A percentile compares a stretch with the other conserved stretches of the same genome.
phyloP scores from a whole-genome alignment of 1,140 invertebrate genomes.

The Drosophila erecta region DNA sequence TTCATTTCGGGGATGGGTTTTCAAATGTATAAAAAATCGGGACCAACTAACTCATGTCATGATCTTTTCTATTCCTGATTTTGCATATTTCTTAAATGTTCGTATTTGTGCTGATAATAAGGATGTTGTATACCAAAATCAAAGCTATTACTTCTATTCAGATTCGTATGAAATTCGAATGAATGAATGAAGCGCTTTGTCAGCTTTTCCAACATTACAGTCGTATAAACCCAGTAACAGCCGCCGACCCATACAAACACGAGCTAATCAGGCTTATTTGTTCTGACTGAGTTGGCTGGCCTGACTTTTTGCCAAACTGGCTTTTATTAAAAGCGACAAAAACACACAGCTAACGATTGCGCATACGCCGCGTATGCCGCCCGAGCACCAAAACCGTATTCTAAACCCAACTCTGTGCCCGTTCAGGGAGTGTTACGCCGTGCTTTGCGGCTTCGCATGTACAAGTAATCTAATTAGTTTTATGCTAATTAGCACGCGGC shows the following conservation, averaged over 20 bases:
- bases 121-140: too few relatives aligned
- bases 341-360: slow-evolving; percentile 61
- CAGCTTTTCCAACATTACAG: slow-evolving; percentile 1
- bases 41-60: not conserved
- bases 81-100: not conserved
- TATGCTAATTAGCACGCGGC: slow-evolving; percentile 79
- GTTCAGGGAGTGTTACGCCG: slow-evolving; percentile 38
- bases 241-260: slow-evolving; percentile 31
- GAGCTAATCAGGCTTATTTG: slow-evolving; percentile 80
- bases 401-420: slow-evolving; percentile 8
- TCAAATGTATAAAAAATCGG: too few relatives aligned
- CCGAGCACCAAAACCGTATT: slow-evolving; percentile 4
- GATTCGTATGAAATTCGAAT: not conserved
- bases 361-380: slow-evolving; percentile 67
- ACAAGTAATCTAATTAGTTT: slow-evolving; percentile 83
- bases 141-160: too few relatives aligned
- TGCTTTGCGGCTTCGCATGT: slow-evolving; percentile 72
- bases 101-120: too few relatives aligned
- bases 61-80: not conserved
- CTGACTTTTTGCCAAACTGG: slow-evolving; percentile 78
- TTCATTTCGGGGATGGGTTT: too few relatives aligned
- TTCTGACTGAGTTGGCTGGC: slow-evolving; percentile 45
- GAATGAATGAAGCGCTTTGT: not conserved
- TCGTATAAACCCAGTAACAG: slow-evolving; percentile 4
- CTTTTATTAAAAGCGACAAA: slow-evolving; percentile 75